phyloP scores from a whole-genome alignment of 2,797 vertebrate species.

The Staurois parvus region DNA sequence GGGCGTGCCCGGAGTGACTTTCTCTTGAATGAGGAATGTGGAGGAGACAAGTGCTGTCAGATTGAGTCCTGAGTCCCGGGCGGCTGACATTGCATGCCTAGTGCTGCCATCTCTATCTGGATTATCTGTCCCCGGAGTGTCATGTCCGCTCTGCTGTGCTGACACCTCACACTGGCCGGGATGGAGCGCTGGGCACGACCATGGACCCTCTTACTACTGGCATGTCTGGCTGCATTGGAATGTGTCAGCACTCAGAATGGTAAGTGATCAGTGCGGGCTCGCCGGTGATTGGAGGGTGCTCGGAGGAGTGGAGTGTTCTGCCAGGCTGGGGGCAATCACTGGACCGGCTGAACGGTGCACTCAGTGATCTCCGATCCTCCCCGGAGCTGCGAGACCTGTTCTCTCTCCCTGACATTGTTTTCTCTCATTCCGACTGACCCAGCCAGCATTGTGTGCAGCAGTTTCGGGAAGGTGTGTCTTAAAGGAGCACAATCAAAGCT shows the following conservation, averaged over 20 bases:
- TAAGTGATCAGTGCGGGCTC: slow-evolving; percentile 18
- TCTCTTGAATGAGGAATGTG: slow-evolving; percentile 38
- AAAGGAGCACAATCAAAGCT: slow-evolving; percentile 36
- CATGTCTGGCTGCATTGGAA: background rate
- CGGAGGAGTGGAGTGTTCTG: no score
- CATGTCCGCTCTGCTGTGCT: background rate
- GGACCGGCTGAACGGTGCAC: no score
- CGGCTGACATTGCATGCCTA: background rate
- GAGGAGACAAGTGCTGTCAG: slow-evolving; percentile 51
- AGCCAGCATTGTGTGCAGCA: slow-evolving; percentile 23
- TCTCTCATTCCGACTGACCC: slow-evolving; percentile 32
- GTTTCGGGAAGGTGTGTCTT: slow-evolving; percentile 58
- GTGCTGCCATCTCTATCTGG: background rate
- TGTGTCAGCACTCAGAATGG: slow-evolving; percentile 32
- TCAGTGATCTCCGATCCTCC: no score
- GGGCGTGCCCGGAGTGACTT: slow-evolving; percentile 39
- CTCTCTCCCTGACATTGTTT: slow-evolving; percentile 33
- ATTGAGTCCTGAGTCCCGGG: background rate
- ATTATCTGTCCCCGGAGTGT: background rate
- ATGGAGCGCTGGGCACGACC: slow-evolving; percentile 22
- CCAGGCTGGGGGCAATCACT: no score
- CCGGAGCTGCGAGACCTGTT: slow-evolving; percentile 59
- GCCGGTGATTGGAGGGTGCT: no score
- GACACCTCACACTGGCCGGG: background rate
- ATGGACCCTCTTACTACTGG: slow-evolving; percentile 19